Conservation (phyloP, 2,797 vertebrate species). For the Phyllotis vaccarum region DNA sequence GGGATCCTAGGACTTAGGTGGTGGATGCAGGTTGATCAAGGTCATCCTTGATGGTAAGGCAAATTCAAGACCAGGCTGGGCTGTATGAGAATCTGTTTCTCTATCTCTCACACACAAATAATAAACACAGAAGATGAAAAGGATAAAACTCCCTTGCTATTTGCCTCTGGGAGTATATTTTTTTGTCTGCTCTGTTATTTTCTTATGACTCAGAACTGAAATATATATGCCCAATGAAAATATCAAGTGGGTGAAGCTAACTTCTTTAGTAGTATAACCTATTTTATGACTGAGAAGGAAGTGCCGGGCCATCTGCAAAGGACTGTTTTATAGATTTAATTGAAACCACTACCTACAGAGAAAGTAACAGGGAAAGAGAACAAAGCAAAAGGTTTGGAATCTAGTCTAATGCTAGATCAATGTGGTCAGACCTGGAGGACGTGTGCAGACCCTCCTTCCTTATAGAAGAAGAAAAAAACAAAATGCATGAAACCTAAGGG, state of each 20-base stretch:
- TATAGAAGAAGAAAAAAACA: no score
- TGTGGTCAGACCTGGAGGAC: not conserved
- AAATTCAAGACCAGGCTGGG: not conserved
- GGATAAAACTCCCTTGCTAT: not conserved
- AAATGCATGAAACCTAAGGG: not conserved
- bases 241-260: slow-evolving; percentile 63
- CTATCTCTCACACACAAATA: not conserved
- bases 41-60: not conserved
- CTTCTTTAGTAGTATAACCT: slow-evolving; percentile 56
- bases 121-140: not conserved
- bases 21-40: not conserved
- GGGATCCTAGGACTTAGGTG: not conserved
- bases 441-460: not conserved
- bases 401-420: not conserved
- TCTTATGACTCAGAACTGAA: slow-evolving; percentile 72
- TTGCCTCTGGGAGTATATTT: slow-evolving; percentile 53
- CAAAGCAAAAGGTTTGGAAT: slow-evolving; percentile 18
- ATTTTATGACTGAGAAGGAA: slow-evolving; percentile 69
- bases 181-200: slow-evolving; percentile 64
- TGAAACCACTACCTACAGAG: slow-evolving; percentile 65
- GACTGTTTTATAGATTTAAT: slow-evolving; percentile 66
- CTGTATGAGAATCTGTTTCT: not conserved
- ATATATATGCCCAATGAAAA: slow-evolving; percentile 65
- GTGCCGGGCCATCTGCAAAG: slow-evolving; percentile 52
- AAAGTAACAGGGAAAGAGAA: slow-evolving; percentile 39